Conservation (phyloP, 2,113 vertebrate genomes). For the Passer domesticus region DNA sequence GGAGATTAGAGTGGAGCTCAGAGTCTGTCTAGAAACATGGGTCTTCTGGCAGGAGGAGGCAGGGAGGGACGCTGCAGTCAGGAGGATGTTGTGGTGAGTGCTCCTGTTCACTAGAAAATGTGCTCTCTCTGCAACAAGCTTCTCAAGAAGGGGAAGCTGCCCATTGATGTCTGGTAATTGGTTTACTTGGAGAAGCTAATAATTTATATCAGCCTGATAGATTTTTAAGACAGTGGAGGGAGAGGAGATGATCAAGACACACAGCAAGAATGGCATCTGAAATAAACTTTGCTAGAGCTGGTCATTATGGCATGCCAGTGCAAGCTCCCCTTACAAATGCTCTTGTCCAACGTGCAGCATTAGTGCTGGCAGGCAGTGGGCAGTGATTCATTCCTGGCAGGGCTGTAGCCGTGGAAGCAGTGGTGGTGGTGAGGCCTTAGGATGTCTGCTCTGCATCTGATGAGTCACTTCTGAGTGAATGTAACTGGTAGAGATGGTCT, state of each 20-base stretch:
- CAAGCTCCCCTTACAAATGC: neutral
- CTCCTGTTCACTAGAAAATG: neutral
- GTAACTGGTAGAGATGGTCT: neutral
- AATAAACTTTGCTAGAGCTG: neutral
- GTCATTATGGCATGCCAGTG: neutral
- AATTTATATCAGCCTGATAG: neutral
- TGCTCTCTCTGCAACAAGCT: neutral
- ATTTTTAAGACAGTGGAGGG: neutral
- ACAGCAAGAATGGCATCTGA: neutral
- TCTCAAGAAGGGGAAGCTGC: neutral
- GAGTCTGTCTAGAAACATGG: neutral
- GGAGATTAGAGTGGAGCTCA: neutral
- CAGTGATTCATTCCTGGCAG: neutral
- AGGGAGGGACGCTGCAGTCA: neutral
- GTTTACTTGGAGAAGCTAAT: neutral
- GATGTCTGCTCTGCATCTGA: conserved; percentile 16
- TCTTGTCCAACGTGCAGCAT: neutral
- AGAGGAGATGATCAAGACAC: neutral
- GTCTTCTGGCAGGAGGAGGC: neutral
- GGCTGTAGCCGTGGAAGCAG: neutral
- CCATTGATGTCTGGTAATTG: neutral
- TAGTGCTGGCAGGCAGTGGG: neutral
- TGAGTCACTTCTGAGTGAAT: conserved; percentile 8
- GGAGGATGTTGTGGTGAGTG: neutral
- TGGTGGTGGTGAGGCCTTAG: neutral